Conservation (phyloP, 2,113 vertebrate genomes). For the Jacana jacana region DNA sequence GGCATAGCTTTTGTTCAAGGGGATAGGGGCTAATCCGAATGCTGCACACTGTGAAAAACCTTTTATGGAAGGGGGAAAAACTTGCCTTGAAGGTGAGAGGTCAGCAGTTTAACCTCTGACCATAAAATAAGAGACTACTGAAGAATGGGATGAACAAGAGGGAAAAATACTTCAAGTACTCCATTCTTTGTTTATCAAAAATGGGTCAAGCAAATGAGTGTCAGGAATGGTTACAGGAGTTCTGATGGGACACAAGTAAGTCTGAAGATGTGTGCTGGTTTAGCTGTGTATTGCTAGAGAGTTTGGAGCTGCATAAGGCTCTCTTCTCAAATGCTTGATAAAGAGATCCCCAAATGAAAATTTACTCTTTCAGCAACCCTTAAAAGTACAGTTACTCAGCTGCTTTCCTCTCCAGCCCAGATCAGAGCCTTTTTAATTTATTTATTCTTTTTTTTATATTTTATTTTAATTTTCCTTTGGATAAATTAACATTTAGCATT, state of each 20-base stretch:
- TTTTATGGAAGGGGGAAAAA: constrained; percentile 81
- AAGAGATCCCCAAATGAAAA: neutral
- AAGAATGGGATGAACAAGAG: constrained; percentile 64
- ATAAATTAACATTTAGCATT: neutral
- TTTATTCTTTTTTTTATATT: neutral
- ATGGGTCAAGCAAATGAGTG: constrained; percentile 71
- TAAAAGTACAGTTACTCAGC: neutral
- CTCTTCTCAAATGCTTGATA: neutral
- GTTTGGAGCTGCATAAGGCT: neutral
- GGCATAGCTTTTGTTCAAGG: constrained; percentile 88
- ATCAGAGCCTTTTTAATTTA: neutral
- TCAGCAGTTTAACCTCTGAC: constrained; percentile 97
- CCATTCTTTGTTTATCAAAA: constrained; percentile 71
- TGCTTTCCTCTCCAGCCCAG: neutral
- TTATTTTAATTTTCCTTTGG: neutral
- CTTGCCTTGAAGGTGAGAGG: constrained; percentile 88
- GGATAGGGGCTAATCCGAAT: constrained; percentile 87
- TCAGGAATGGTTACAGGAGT: constrained; percentile 56
- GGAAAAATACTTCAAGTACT: constrained; percentile 64
- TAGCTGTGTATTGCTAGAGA: neutral
- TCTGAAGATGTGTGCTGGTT: neutral
- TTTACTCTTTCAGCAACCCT: neutral
- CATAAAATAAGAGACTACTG: constrained; percentile 75
- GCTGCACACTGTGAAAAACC: constrained; percentile 90
- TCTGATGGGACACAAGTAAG: neutral